Percentiles rank a stretch among this genome's conserved stretches.
phyloP scores from a whole-genome alignment of 2,113 vertebrate species.

The Capreolus pygargus region DNA sequence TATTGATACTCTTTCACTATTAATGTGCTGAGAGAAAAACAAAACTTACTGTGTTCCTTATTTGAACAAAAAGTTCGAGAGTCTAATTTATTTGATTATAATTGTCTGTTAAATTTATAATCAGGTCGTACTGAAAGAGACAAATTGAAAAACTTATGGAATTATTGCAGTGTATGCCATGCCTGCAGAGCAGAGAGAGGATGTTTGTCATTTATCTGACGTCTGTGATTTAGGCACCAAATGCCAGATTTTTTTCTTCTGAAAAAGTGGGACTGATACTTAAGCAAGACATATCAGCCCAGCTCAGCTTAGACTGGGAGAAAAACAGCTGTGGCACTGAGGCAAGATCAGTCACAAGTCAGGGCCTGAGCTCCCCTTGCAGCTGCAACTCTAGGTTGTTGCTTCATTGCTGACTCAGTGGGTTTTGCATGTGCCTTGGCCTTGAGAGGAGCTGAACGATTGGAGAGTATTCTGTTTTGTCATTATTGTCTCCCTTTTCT shows the following conservation, averaged over 20 bases:
- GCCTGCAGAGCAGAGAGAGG: neutral
- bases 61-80: neutral
- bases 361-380: neutral
- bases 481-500: neutral
- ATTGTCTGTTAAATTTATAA: slow-evolving; percentile 20
- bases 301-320: neutral
- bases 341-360: neutral
- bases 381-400: neutral
- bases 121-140: neutral
- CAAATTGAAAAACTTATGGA: neutral
- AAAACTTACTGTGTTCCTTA: neutral
- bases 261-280: neutral
- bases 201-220: neutral
- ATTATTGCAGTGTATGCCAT: neutral
- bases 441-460: neutral
- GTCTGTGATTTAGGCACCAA: neutral
- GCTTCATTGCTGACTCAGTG: neutral
- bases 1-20: neutral
- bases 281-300: neutral
- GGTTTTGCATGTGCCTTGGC: neutral
- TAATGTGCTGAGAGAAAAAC: neutral
- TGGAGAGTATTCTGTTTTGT: neutral
- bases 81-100: slow-evolving; percentile 13
- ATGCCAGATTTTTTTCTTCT: slow-evolving; percentile 7
- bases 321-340: neutral